Conservation (phyloP, 2,797 vertebrate species). For the Paramormyrops hopkinsi region DNA sequence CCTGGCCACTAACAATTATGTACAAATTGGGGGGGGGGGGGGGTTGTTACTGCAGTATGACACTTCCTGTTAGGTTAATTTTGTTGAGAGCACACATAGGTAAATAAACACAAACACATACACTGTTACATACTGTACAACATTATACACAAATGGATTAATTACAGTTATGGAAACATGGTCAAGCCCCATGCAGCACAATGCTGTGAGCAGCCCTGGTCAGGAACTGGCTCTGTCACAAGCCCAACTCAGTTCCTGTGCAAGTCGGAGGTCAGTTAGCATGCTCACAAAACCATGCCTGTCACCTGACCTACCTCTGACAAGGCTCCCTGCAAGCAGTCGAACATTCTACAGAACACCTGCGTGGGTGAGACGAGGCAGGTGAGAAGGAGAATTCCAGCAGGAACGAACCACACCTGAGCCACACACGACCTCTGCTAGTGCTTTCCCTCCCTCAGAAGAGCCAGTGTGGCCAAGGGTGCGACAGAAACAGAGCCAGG, state of each 20-base stretch:
- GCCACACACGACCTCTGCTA: not conserved
- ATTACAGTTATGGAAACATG: not conserved
- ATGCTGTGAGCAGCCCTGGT: not conserved
- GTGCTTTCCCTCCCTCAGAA: not conserved
- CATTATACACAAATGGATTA: not conserved
- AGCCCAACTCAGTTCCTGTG: not conserved
- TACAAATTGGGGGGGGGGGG: not conserved
- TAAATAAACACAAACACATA: not conserved
- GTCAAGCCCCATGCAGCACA: not conserved
- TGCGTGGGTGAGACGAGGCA: not conserved
- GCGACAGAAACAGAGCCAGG: not conserved
- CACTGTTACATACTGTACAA: not conserved
- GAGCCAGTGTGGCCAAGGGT: not conserved
- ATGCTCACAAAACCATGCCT: not conserved
- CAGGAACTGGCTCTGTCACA: not conserved
- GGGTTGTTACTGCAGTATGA: not conserved
- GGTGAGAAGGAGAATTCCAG: not conserved
- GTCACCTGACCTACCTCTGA: not conserved
- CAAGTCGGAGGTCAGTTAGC: constrained; percentile 6
- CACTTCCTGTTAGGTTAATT: not conserved
- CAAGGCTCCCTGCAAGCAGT: not conserved
- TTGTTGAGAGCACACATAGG: not conserved
- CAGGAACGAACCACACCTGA: not conserved
- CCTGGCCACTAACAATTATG: not conserved
- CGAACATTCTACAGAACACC: not conserved